Percentiles rank a stretch among this genome's conserved stretches.
Conservation (phyloP, 2,113 vertebrate genomes). For the Crotalus viridis region DNA sequence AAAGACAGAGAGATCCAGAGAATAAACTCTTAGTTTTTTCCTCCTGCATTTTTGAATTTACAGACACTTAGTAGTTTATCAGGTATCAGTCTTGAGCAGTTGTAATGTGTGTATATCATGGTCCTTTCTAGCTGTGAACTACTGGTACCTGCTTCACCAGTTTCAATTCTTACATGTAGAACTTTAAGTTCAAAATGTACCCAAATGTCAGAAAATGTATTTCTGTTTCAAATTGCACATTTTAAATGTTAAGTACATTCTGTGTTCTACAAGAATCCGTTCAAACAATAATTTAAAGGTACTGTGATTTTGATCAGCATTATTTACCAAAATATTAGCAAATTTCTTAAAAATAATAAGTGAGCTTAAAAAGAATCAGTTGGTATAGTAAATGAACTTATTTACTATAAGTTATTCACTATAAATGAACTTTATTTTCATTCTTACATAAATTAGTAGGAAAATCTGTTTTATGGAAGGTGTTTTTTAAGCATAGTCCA, state of each 20-base stretch:
- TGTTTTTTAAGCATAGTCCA: not conserved
- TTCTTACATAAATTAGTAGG: not conserved
- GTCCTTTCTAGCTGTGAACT: not conserved
- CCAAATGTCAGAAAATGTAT: not conserved
- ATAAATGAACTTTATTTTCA: not conserved
- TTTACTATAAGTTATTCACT: too few relatives aligned
- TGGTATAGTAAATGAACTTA: not conserved
- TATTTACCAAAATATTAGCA: not conserved
- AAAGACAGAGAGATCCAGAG: not conserved
- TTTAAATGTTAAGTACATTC: not conserved
- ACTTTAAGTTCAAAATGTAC: not conserved
- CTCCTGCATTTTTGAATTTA: not conserved
- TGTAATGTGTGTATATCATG: not conserved
- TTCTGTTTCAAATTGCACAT: not conserved
- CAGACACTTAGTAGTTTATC: not conserved
- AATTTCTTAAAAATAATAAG: not conserved
- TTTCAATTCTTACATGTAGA: not conserved
- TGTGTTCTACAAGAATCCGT: not conserved
- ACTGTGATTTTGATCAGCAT: not conserved
- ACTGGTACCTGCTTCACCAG: not conserved
- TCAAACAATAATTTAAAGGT: not conserved
- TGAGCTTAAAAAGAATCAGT: not conserved
- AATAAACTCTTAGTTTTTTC: not conserved
- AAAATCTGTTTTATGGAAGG: not conserved
- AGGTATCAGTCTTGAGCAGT: not conserved